Conservation (phyloP, 2,113 vertebrate species). For the Zapornia atra region DNA sequence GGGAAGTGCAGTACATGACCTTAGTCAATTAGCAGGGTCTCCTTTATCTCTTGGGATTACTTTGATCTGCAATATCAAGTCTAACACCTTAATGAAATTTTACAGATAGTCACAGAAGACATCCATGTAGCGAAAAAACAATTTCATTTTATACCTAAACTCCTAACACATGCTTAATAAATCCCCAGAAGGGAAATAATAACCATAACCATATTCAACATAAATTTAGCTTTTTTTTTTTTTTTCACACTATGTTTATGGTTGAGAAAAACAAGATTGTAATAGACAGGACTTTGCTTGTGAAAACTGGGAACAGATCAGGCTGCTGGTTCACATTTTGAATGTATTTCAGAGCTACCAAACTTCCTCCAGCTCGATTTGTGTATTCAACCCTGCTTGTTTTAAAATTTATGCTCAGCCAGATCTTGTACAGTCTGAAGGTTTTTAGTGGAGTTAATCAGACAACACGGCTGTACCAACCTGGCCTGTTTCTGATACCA, state of each 20-base stretch:
- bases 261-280: constrained; percentile 51
- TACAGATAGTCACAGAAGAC: constrained; percentile 71
- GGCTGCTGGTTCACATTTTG: constrained; percentile 7
- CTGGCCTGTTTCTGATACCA: not conserved
- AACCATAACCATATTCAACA: constrained; percentile 70
- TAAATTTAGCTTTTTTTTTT: constrained; percentile 15
- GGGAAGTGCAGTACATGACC: constrained; percentile 71
- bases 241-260: constrained; percentile 36
- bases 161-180: constrained; percentile 71
- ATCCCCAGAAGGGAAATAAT: constrained; percentile 66
- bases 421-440: not conserved
- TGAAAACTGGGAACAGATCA: not conserved
- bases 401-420: not conserved
- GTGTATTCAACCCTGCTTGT: not conserved
- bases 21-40: constrained; percentile 77
- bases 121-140: constrained; percentile 57
- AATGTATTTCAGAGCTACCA: not conserved
- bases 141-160: constrained; percentile 68
- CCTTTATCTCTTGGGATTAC: constrained; percentile 66
- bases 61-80: constrained; percentile 76
- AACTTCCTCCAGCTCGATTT: not conserved
- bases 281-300: not conserved
- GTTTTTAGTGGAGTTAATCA: not conserved
- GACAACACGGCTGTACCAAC: not conserved
- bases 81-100: constrained; percentile 76